Percentiles rank a stretch among this genome's conserved stretches.
Conservation (phyloP, 2,888 invertebrate genomes). For the Melanophora roralis region DNA sequence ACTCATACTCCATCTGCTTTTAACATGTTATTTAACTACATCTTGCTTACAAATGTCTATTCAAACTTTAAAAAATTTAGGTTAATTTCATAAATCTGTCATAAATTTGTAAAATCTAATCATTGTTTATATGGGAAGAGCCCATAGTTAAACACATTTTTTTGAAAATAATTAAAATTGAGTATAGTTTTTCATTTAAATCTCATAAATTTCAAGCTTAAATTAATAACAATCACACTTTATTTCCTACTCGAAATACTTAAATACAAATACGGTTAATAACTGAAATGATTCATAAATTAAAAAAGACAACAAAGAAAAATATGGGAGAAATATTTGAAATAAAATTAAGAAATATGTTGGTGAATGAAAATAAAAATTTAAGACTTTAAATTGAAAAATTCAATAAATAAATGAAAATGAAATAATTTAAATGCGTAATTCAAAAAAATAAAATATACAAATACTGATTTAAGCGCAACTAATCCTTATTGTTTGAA, state of each 20-base stretch:
- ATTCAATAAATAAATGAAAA: constrained; percentile 14
- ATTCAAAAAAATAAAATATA: constrained; percentile 5
- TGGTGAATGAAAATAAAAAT: neutral
- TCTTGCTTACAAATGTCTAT: neutral
- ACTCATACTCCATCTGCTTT: too few species aligned
- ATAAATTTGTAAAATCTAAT: constrained; percentile 21
- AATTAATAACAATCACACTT: constrained; percentile 51
- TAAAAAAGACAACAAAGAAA: constrained; percentile 9
- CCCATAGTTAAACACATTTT: neutral
- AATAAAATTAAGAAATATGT: too few species aligned
- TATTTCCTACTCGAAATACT: constrained; percentile 39
- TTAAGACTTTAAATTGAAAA: neutral
- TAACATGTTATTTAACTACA: too few species aligned
- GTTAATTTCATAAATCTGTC: constrained; percentile 46
- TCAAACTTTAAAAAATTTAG: neutral
- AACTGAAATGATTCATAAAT: constrained; percentile 49
- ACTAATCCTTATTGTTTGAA: constrained; percentile 56
- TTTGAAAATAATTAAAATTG: constrained; percentile 29
- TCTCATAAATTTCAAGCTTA: constrained; percentile 56
- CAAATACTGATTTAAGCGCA: constrained; percentile 52
- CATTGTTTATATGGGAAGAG: neutral
- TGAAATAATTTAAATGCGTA: constrained; percentile 36
- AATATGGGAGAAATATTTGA: neutral
- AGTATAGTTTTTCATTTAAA: constrained; percentile 18
- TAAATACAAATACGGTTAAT: neutral